These are phyloP conservation scores for Sitodiplosis mosellana DNA, from an alignment of 1,140 invertebrate species.

Conservation along the genomic window DNA sequence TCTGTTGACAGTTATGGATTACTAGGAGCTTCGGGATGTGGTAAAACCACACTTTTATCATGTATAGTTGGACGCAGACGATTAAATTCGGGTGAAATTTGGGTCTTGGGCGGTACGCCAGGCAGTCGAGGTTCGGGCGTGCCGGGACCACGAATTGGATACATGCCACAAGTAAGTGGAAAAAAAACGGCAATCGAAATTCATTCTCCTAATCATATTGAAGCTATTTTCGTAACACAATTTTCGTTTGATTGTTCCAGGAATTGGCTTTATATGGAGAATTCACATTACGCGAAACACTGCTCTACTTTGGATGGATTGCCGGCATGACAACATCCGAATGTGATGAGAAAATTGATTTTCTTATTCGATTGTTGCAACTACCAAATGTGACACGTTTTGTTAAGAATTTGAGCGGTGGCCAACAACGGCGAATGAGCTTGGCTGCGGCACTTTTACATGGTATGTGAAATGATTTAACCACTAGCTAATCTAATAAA, in stretches of 20 bases:
- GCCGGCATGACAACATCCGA: conserved; percentile 55
- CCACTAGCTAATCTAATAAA: too few species aligned
- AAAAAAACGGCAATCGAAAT: not conserved
- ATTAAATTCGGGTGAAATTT: conserved; percentile 67
- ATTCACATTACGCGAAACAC: conserved; percentile 77
- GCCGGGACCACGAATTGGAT: conserved; percentile 53
- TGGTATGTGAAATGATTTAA: too few species aligned
- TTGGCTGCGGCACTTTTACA: conserved; percentile 73
- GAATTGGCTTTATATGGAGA: conserved; percentile 82
- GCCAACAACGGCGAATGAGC: conserved; percentile 75
- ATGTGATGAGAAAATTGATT: conserved; percentile 59
- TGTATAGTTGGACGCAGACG: conserved; percentile 70
- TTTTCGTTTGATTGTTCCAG: conserved; percentile 28
- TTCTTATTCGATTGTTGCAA: conserved; percentile 59
- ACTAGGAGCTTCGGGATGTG: conserved; percentile 67
- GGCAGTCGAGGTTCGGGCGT: conserved; percentile 67
- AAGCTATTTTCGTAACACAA: not conserved
- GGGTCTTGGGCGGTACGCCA: conserved; percentile 68
- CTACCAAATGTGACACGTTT: conserved; percentile 45
- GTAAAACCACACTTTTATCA: conserved; percentile 69
- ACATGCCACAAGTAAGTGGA: conserved; percentile 37
- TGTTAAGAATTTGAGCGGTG: conserved; percentile 75
- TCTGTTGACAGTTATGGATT: conserved; percentile 67
- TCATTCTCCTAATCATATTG: not conserved
- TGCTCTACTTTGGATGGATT: conserved; percentile 81